Conservation (phyloP, 2,113 vertebrate species). For the Ptilonorhynchus violaceus region DNA sequence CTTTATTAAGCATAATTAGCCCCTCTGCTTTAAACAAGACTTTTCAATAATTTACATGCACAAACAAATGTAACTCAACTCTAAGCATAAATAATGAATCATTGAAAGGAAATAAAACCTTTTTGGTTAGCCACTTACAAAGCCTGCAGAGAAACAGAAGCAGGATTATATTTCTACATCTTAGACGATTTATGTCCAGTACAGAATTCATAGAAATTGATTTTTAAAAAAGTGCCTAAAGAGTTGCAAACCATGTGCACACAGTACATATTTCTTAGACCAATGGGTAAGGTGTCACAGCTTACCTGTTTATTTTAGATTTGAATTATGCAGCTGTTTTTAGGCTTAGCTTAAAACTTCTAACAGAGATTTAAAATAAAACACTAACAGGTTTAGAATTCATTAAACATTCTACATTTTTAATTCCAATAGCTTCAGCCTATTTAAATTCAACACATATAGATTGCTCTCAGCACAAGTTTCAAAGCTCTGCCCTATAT, state of each 20-base stretch:
- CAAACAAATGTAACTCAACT: not conserved
- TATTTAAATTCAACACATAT: not conserved
- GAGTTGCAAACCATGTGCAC: not conserved
- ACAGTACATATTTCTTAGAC: not conserved
- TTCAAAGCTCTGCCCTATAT: not conserved
- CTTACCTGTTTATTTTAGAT: not conserved
- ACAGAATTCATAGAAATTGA: not conserved
- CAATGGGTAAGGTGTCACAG: not conserved
- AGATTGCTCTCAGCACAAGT: not conserved
- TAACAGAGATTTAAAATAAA: not conserved
- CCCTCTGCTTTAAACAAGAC: not conserved
- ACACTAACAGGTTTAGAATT: not conserved
- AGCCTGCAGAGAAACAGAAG: not conserved
- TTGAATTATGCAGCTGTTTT: not conserved
- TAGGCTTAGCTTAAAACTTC: not conserved
- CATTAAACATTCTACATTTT: not conserved
- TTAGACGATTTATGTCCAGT: not conserved
- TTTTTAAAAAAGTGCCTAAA: not conserved
- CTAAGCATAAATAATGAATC: constrained; percentile 37
- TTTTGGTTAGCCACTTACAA: not conserved
- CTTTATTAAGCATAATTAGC: not conserved
- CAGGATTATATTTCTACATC: not conserved
- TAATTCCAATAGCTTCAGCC: not conserved
- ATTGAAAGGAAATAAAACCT: not conserved
- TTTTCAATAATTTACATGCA: constrained; percentile 26